Percentiles rank a stretch among this genome's conserved stretches.
These are phyloP conservation scores for Eonycteris spelaea DNA, from an alignment of 2,113 vertebrate species.

Conservation along the genomic window DNA sequence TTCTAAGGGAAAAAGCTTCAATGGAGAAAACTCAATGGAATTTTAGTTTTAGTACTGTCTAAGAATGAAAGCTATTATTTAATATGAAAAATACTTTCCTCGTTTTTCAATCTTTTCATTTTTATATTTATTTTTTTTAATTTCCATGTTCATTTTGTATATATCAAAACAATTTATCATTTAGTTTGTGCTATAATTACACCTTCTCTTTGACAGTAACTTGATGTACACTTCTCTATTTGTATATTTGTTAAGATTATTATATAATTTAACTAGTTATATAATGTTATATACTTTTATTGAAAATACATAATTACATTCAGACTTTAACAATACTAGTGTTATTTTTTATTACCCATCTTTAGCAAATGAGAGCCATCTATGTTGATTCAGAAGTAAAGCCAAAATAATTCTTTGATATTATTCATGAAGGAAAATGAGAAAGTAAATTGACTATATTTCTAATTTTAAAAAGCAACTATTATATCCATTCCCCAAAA, in stretches of 20 bases:
- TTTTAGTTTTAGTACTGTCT: background rate
- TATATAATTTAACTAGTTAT: background rate
- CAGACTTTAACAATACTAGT: constrained; percentile 25
- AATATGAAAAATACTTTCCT: background rate
- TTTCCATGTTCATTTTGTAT: background rate
- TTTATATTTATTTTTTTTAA: background rate
- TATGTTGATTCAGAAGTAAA: constrained; percentile 34
- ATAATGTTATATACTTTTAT: background rate
- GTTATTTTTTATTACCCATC: background rate
- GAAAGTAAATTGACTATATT: background rate
- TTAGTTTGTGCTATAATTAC: background rate
- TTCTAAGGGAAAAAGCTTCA: background rate
- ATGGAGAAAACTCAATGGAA: background rate
- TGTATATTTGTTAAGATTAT: background rate
- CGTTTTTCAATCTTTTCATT: background rate
- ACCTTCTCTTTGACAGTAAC: background rate
- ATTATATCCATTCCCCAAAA: background rate
- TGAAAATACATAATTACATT: background rate
- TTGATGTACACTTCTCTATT: background rate
- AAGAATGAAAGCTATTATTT: background rate
- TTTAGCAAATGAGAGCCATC: background rate
- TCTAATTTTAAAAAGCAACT: background rate
- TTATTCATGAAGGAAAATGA: constrained; percentile 1
- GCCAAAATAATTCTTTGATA: background rate
- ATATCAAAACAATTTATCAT: background rate